Evolutionary conservation across 2,113 vertebrate species (phyloP).

Genomic region (Leptobrachium leishanense): DNA sequence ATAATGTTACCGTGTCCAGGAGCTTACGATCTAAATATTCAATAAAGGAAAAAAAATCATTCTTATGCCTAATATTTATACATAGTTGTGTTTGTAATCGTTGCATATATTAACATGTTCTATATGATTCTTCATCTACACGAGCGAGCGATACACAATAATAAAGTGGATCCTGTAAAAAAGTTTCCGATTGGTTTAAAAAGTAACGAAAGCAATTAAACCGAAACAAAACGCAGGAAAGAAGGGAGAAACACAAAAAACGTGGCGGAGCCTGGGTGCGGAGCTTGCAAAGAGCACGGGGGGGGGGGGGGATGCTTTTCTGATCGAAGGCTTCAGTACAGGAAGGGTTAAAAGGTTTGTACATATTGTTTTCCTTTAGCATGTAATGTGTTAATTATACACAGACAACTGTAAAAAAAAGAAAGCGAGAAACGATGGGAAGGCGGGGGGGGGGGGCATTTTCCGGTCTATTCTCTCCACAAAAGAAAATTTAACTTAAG

Average conservation of each 20-base stretch:
- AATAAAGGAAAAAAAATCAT: conserved; percentile 71
- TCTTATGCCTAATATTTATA: conserved; percentile 78
- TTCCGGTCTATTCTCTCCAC: conserved; percentile 62
- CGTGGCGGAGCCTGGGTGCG: conserved; percentile 66
- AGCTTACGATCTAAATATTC: conserved; percentile 62
- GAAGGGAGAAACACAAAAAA: conserved; percentile 67
- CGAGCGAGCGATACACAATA: conserved; percentile 80
- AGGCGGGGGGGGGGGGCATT: conserved; percentile 4
- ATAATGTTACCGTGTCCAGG: conserved; percentile 54
- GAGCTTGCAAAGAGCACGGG: conserved; percentile 69
- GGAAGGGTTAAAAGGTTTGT: conserved; percentile 67
- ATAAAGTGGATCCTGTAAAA: conserved; percentile 88
- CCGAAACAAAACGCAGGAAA: conserved; percentile 63
- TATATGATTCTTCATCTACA: conserved; percentile 78
- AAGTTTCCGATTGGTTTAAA: conserved; percentile 85
- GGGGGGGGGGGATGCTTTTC: conserved; percentile 70
- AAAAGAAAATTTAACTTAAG: conserved; percentile 62
- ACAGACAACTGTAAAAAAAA: conserved; percentile 78
- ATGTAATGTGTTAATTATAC: conserved; percentile 67
- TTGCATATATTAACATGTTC: conserved; percentile 86
- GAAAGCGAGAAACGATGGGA: conserved; percentile 38
- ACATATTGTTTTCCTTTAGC: neutral
- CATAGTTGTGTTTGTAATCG: conserved; percentile 70
- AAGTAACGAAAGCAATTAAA: conserved; percentile 86
- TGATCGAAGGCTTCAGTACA: conserved; percentile 68